phyloP scores from a whole-genome alignment of 1,140 invertebrate genomes.

The Lycorma delicatula region DNA sequence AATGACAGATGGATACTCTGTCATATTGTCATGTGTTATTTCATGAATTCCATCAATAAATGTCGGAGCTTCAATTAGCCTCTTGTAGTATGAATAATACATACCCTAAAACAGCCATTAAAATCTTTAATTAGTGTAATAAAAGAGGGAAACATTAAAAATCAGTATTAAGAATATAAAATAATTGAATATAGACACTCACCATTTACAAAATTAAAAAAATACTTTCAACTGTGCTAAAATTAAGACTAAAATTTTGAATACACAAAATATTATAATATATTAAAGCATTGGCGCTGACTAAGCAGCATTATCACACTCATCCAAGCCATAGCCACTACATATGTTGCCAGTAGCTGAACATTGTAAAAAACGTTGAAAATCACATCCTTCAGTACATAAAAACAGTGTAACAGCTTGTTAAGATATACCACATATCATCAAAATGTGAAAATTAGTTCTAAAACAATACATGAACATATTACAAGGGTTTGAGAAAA shows the following conservation, averaged over 20 bases:
- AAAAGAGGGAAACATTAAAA: background rate
- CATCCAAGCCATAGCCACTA: too few species aligned
- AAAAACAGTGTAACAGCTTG: too few species aligned
- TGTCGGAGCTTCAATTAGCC: slow-evolving; percentile 56
- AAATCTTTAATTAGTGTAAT: slow-evolving; percentile 21
- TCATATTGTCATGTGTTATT: slow-evolving; percentile 63
- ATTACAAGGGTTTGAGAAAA: too few species aligned
- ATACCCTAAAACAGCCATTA: slow-evolving; percentile 51
- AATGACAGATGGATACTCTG: slow-evolving; percentile 68
- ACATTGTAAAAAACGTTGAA: too few species aligned
- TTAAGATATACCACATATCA: too few species aligned
- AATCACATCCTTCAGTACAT: too few species aligned
- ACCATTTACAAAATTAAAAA: background rate
- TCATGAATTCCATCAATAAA: slow-evolving; percentile 51
- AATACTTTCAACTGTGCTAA: background rate
- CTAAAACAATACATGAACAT: too few species aligned
- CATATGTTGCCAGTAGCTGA: too few species aligned
- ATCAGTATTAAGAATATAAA: background rate
- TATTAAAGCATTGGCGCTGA: too few species aligned
- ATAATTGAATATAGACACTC: background rate
- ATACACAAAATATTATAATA: background rate
- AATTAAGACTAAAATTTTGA: background rate
- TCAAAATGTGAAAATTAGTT: too few species aligned
- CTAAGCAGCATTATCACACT: too few species aligned
- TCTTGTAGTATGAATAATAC: slow-evolving; percentile 84